Base-by-base conservation (phyloP, 1,140 invertebrate genomes). In the Drosophila yakuba region DNA sequence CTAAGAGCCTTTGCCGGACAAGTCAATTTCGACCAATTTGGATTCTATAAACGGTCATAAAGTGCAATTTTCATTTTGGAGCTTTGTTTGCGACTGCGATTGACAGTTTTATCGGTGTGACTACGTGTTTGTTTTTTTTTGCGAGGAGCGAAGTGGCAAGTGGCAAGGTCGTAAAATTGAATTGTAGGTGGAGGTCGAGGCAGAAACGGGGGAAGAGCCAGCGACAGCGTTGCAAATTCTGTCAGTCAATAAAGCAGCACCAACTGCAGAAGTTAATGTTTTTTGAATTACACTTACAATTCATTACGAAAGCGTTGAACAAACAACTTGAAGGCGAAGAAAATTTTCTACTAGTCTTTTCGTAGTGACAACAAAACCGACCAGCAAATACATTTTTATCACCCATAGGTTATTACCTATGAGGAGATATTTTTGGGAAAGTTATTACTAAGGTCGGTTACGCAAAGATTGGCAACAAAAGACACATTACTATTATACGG, bases 151-250 rank as follows among this genome's bases (percentile, higher is more conserved):
- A 44, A 75, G 78, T 62, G 85, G 78, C 74, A 78, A 78, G 74
- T 62, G 80, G 83, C 83, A 78, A 82, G 78, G 74, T 86, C 74
- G 71, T 54, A 58, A 66, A 81, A 83, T 88, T 78, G 44, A 82
- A 83, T 76, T 79, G 82, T 88, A 88, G 82, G 82, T 79, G 83
- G 83, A 82, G 82, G 78, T 68, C 81, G 63, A 47, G 63, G 38
- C 56, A 61, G 57, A 39, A 36, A 48, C 56, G 62, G 54, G 35
- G n/a, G 38, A 32, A 52, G 45, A 23, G 35, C 12, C 47, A 36
- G 55, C 48, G 45, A 43, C 63, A 23, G 58, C 60, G 35, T 69
- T 74, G 78, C 77, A 38, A 85, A 86, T 85, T 85, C 59, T 75
- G 41, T 44, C 56, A 78, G 69, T 55, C 79, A 78, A 77, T 78